Percentiles rank a stretch among this genome's conserved stretches.
Evolutionary conservation across 2,888 invertebrate genomes (phyloP).

Genomic region (Tipula vernalis): DNA sequence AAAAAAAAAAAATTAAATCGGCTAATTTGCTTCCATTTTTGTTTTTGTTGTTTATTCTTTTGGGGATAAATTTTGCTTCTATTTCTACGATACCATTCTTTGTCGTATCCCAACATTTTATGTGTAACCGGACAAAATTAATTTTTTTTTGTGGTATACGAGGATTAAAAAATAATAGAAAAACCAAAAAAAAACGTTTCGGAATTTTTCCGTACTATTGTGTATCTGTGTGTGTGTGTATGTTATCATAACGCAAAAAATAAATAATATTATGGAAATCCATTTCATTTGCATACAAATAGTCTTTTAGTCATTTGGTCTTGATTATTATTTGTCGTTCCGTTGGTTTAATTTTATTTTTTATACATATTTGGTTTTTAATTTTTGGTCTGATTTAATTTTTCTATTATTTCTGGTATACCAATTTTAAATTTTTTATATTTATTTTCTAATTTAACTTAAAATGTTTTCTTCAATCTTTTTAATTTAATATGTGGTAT

Average conservation of each 20-base stretch:
- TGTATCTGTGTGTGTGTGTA: not conserved
- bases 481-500: not conserved
- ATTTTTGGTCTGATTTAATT: not conserved
- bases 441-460: not conserved
- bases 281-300: conserved; percentile 4
- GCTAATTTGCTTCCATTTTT: not conserved
- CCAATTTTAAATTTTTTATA: not conserved
- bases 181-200: not conserved
- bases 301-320: not conserved
- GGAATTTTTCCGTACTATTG: not conserved
- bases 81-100: not conserved
- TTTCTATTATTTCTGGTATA: not conserved
- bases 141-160: not conserved
- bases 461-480: not conserved
- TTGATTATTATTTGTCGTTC: not conserved
- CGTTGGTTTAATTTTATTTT: not conserved
- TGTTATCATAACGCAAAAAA: not conserved
- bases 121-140: not conserved
- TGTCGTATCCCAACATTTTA: not conserved
- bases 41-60: not conserved
- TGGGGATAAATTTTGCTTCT: not conserved
- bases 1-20: not conserved
- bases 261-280: conserved; percentile 4
- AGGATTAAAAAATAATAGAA: not conserved
- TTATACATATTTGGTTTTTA: not conserved